Base-by-base conservation (phyloP, 2,888 invertebrate genomes). In the Cerastoderma edule region DNA sequence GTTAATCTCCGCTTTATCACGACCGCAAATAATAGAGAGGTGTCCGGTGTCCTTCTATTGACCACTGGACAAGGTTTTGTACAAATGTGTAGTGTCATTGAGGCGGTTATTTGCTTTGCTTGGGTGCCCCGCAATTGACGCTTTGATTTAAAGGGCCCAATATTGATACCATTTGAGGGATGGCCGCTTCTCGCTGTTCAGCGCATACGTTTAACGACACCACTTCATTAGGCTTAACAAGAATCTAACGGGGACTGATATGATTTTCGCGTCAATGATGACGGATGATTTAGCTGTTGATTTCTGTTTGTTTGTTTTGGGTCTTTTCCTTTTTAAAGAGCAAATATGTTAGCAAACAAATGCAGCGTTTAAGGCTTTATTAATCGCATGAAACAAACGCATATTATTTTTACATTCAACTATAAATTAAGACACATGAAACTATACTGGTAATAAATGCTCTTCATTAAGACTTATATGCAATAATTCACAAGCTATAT, bases 1-100 rank as follows among this genome's bases (percentile, higher is more conserved):
- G 78, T 75, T 78, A 78, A 72, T 78, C 68, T 78, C 50, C 65
- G 57, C 72, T 72, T 35, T 75, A 70, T 73, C 71, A 66, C 67
- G 35, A 65, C n/a, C 30, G 60, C 54, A 46, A 44, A 66, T 64
- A 65, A 73, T 64, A 54, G 56, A 30, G 67, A 60, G 53, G 72
- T 72, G 72, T 76, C 69, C 72, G 50, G 32, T 72, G 68, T 56
- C 72, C 72, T 57, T 57, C 66, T 54, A 56, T 50, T 67, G 72
- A 57, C 57, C 65, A 72, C 68, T 67, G 60, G 54, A 50, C 63
- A 72, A 65, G 67, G 71, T 63, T 60, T 76, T 76, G 54, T 44
- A 67, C 63, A 72, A 72, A 53, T 67, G 64, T 67, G 63, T 60
- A 63, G 73, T 50, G 67, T 63, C 64, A 64, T 50, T 54, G 39